A percentile compares a stretch with the other conserved stretches of the same genome.
Evolutionary conservation across 2,888 invertebrate genomes (phyloP).

Genomic region (Polietes domitor): DNA sequence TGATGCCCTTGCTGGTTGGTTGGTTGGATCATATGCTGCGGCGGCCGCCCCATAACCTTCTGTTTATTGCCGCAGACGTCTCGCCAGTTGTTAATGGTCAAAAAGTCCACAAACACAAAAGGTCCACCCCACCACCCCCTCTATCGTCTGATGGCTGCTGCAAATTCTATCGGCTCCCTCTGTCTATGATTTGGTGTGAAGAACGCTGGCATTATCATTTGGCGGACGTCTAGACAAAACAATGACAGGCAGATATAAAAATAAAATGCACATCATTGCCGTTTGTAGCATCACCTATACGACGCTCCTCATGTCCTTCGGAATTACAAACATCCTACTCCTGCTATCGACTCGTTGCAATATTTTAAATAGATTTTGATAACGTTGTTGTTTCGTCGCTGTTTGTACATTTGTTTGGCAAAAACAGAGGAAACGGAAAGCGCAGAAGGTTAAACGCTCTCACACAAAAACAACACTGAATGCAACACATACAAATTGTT

Average conservation of each 20-base stretch:
- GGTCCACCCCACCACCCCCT: neutral
- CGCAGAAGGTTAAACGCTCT: neutral
- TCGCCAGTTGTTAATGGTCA: conserved; percentile 59
- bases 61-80: conserved; percentile 62
- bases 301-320: neutral
- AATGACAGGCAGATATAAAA: conserved; percentile 64
- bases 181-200: conserved; percentile 47
- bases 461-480: neutral
- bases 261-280: conserved; percentile 52
- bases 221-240: conserved; percentile 64
- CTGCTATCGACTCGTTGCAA: conserved; percentile 29
- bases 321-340: neutral
- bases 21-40: neutral
- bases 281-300: neutral
- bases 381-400: conserved; percentile 43
- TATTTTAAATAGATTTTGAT: conserved; percentile 62
- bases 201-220: conserved; percentile 55
- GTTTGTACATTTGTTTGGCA: neutral
- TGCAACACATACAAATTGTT: neutral
- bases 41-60: conserved; percentile 31
- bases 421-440: neutral
- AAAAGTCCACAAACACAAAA: conserved; percentile 18
- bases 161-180: conserved; percentile 39
- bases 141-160: conserved; percentile 15
- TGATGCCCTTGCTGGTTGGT: conserved; percentile 11